Conservation (phyloP, 2,797 vertebrate species). For the Huso huso region DNA sequence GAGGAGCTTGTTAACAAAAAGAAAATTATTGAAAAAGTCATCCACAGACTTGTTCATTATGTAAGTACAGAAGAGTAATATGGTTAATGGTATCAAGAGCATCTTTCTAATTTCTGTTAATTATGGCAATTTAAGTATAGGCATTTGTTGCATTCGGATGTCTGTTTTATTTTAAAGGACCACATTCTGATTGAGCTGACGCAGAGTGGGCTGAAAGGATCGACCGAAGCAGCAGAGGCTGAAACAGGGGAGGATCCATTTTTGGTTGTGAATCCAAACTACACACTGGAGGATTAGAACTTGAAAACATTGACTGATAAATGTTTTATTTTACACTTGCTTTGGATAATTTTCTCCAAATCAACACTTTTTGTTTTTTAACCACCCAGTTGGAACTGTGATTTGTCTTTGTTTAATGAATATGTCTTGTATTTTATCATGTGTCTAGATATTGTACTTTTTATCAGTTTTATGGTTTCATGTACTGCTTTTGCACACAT, state of each 20-base stretch:
- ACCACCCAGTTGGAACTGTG: neutral
- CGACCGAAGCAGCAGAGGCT: conserved; percentile 40
- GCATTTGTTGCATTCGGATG: neutral
- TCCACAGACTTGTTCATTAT: conserved; percentile 87
- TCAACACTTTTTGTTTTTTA: neutral
- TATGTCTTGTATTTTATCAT: too few relatives aligned
- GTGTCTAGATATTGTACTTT: too few relatives aligned
- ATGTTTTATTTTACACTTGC: neutral
- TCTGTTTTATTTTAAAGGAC: conserved; percentile 59
- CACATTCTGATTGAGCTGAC: conserved; percentile 92
- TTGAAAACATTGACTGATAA: too few relatives aligned
- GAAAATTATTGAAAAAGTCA: conserved; percentile 89
- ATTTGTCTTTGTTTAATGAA: too few relatives aligned
- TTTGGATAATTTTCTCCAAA: neutral
- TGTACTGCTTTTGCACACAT: too few relatives aligned
- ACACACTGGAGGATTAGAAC: conserved; percentile 78
- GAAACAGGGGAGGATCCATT: conserved; percentile 64
- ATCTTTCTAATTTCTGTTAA: too few relatives aligned
- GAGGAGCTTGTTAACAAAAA: conserved; percentile 88
- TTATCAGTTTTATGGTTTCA: too few relatives aligned
- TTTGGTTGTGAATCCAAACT: conserved; percentile 95
- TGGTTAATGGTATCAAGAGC: neutral
- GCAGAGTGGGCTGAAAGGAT: conserved; percentile 74
- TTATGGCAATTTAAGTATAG: neutral
- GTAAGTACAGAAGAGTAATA: conserved; percentile 54